These are phyloP conservation scores for Speoplatyrhinus poulsoni DNA, from an alignment of 2,113 vertebrate species.

Conservation along the genomic window DNA sequence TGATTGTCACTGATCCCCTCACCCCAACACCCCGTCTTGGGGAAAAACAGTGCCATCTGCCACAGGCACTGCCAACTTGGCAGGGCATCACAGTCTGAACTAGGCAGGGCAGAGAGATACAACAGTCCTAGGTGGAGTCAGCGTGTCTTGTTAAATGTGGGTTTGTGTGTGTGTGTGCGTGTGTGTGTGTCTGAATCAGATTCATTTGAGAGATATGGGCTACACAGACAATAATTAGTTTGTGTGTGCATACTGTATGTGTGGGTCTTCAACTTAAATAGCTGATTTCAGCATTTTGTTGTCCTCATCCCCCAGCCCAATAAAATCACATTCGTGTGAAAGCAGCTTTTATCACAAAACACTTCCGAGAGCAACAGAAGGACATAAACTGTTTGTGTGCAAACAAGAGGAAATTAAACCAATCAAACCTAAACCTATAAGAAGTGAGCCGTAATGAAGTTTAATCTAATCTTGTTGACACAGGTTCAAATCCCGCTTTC, in stretches of 20 bases:
- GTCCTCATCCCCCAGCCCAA: not conserved
- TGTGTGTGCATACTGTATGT: slow-evolving; percentile 3
- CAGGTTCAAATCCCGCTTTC: not conserved
- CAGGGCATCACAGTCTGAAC: slow-evolving; percentile 48
- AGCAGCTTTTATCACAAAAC: slow-evolving; percentile 2
- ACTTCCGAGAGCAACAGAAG: not conserved
- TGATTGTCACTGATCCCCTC: slow-evolving; percentile 69
- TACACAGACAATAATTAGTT: not conserved
- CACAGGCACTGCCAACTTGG: slow-evolving; percentile 64
- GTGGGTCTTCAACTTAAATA: not conserved
- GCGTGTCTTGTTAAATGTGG: slow-evolving; percentile 3
- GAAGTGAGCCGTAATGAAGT: not conserved
- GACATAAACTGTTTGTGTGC: not conserved
- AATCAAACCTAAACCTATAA: not conserved
- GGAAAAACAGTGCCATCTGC: slow-evolving; percentile 74
- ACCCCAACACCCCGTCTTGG: slow-evolving; percentile 33
- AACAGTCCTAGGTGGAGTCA: slow-evolving; percentile 37
- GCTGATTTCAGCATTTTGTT: not conserved
- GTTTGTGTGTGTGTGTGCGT: slow-evolving; percentile 9
- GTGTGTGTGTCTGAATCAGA: slow-evolving; percentile 2
- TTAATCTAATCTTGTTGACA: not conserved
- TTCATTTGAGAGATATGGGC: not conserved
- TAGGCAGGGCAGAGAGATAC: slow-evolving; percentile 51
- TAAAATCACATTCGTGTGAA: not conserved
- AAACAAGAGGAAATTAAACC: not conserved